These are phyloP conservation scores for Mactromeris polynyma DNA, from an alignment of 2,888 invertebrate species.

Conservation along the genomic window DNA sequence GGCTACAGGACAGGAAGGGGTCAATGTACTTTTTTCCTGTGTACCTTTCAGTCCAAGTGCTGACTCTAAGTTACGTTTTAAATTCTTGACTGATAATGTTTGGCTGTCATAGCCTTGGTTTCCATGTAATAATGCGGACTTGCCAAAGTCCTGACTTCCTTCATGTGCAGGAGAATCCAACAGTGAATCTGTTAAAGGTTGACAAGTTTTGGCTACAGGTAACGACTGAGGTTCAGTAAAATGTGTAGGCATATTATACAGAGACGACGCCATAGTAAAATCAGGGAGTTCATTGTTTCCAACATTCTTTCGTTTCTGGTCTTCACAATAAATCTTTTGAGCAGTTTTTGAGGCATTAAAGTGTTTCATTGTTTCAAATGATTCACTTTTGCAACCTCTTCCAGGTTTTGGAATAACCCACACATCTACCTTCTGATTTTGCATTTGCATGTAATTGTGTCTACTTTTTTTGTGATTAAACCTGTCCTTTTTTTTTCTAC, in stretches of 20 bases:
- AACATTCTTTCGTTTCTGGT: constrained; percentile 15
- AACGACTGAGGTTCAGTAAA: not conserved
- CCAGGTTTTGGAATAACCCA: not conserved
- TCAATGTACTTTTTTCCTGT: not conserved
- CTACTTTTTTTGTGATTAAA: not conserved
- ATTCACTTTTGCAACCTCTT: not conserved
- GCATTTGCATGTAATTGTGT: not conserved
- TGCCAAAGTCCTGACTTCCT: not conserved
- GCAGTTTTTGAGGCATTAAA: constrained; percentile 51
- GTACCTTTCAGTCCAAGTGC: not conserved
- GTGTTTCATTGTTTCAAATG: not conserved
- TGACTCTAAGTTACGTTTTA: not conserved
- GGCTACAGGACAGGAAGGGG: not conserved
- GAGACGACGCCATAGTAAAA: constrained; percentile 6
- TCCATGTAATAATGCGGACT: not conserved
- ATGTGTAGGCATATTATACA: not conserved
- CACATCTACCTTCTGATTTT: not conserved
- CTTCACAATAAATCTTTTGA: constrained; percentile 42
- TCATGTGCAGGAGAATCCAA: not conserved
- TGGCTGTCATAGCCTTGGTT: not conserved
- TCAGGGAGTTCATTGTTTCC: constrained; percentile 38
- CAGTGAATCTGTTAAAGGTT: too few species aligned
- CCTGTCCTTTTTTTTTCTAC: not conserved
- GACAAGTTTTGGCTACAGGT: not conserved
- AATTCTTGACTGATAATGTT: not conserved